Base-by-base conservation (phyloP, 2,888 invertebrate genomes). In the Drosophila mulleri region DNA sequence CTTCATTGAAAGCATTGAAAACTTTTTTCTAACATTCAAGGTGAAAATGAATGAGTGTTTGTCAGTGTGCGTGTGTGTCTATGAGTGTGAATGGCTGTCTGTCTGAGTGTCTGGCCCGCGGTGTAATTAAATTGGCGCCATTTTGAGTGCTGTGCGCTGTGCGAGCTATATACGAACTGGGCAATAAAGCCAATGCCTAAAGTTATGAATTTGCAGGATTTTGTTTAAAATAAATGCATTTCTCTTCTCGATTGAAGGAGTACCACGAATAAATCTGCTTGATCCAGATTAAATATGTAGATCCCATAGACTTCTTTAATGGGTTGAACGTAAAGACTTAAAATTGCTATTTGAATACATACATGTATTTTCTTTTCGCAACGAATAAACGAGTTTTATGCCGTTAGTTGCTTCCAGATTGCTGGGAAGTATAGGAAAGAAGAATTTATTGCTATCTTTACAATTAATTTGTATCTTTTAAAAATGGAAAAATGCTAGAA, bases 81-180 rank as follows among this genome's bases (percentile, higher is more conserved):
- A 20, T 58, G 20, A n/a, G 35, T 48, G 58, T 32, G 29, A 16
- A 5, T 26, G 37, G 44, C 45, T 65, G 61, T 35, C 45, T 56
- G 26, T 44, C 12, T 44, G 47, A 32, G 37, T 59, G 56, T 63
- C 62, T 74, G 56, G 67, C 68, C 83, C 29, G 45, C 47, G 70
- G 81, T 75, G 64, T 83, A 84, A 88, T 84, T 88, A 83, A 84
- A 88, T 77, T 68, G 78, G 61, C 73, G 61, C 64, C 68, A 48
- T 62, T 72, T 61, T 71, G 42, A 74, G 62, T 53, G 54, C 54
- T 45, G 20, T 12, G 57, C 50, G 54, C 58, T 45, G 23, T 12
- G 29, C 29, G 9, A 39, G 11, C 29, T n/a, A 53, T 57, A 12
- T 54, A 16, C 50, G 32, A 53, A 65, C 47, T 35, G 54, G 63